Percentiles rank a stretch among this genome's conserved stretches.
Evolutionary conservation across 2,888 invertebrate species (phyloP).

Genomic region (Atherix ibis): DNA sequence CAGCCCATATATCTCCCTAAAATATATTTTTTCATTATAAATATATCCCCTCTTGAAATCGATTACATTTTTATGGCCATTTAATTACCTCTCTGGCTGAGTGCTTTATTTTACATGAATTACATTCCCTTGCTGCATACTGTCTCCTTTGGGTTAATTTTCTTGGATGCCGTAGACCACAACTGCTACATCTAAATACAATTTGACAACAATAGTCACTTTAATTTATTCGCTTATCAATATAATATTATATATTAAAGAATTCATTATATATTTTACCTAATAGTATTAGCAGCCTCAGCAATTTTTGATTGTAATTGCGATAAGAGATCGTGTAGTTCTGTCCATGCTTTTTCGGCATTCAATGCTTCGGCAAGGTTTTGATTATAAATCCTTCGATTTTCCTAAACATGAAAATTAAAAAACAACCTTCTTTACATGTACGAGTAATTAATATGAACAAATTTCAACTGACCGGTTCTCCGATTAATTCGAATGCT

Average conservation of each 20-base stretch:
- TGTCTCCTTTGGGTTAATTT: conserved; percentile 72
- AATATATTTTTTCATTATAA: conserved; percentile 9
- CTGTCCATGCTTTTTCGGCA: conserved; percentile 77
- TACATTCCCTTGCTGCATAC: conserved; percentile 84
- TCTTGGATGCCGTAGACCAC: conserved; percentile 78
- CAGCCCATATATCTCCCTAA: conserved; percentile 93
- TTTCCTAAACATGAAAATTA: conserved; percentile 38
- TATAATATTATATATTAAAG: too few relatives aligned
- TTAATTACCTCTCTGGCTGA: conserved; percentile 74
- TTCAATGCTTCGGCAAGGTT: conserved; percentile 59
- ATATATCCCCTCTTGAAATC: too few relatives aligned
- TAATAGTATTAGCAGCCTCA: conserved; percentile 83
- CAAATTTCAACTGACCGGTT: too few relatives aligned
- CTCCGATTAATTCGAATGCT: conserved; percentile 89
- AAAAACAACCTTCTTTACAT: too few relatives aligned
- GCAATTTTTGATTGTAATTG: conserved; percentile 88
- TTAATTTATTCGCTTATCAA: not conserved
- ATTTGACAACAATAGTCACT: not conserved
- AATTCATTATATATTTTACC: too few relatives aligned
- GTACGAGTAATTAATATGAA: too few relatives aligned
- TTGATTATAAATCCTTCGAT: conserved; percentile 56
- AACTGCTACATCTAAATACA: conserved; percentile 67
- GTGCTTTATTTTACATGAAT: conserved; percentile 77
- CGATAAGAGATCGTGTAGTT: conserved; percentile 70
- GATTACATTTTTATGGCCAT: too few relatives aligned